These are phyloP conservation scores for Hypanus sabinus DNA, from an alignment of 2,113 vertebrate genomes.

Conservation along the genomic window DNA sequence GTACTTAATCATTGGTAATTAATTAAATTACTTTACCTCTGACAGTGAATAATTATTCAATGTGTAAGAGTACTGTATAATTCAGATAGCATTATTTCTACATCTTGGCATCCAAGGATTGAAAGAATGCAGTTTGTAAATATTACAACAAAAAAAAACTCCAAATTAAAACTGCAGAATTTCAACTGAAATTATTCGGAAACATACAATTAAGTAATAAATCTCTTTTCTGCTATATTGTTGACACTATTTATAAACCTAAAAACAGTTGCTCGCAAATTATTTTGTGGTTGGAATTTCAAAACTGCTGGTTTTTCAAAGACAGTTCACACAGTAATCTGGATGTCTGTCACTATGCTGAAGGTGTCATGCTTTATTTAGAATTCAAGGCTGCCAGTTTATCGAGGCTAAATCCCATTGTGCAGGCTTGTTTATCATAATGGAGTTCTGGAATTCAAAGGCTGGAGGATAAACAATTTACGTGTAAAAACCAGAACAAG, in stretches of 20 bases:
- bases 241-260: constrained; percentile 24
- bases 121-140: neutral
- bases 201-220: neutral
- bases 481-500: neutral
- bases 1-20: neutral
- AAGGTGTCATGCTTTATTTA: constrained; percentile 37
- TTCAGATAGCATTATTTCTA: neutral
- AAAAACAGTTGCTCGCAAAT: constrained; percentile 5
- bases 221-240: constrained; percentile 4
- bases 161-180: neutral
- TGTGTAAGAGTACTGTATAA: neutral
- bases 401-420: constrained; percentile 38
- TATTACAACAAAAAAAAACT: neutral
- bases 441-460: constrained; percentile 33
- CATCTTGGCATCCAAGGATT: neutral
- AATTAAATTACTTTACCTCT: too few relatives aligned
- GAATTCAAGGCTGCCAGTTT: constrained; percentile 36
- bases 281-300: constrained; percentile 33
- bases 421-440: constrained; percentile 38
- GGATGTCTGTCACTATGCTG: constrained; percentile 34
- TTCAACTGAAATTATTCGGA: neutral
- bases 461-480: constrained; percentile 31
- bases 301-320: constrained; percentile 37
- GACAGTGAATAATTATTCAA: neutral
- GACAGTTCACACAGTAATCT: constrained; percentile 37